Percentiles rank a stretch among this genome's conserved stretches.
phyloP scores from a whole-genome alignment of 2,113 vertebrate species.

The Bos javanicus region DNA sequence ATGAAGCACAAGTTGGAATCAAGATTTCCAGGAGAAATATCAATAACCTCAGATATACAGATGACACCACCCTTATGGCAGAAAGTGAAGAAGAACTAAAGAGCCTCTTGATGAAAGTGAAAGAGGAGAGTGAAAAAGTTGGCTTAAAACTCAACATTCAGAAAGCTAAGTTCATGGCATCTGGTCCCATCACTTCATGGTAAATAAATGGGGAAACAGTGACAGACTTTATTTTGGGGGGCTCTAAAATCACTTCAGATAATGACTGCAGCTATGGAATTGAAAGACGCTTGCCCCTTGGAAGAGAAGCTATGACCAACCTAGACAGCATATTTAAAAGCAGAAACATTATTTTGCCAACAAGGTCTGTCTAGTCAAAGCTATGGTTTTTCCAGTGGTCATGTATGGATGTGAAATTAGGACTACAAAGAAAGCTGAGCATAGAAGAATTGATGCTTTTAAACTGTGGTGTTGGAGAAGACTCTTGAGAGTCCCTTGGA shows the following conservation, averaged over 20 bases:
- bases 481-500: background rate
- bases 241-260: background rate
- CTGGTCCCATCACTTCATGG: background rate
- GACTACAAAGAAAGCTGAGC: background rate
- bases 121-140: background rate
- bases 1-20: background rate
- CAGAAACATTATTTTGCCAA: background rate
- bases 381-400: background rate
- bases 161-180: background rate
- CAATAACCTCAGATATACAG: background rate
- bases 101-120: background rate
- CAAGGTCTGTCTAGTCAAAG: background rate
- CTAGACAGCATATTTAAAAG: background rate
- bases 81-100: background rate
- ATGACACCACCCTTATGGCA: background rate
- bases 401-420: background rate
- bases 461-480: background rate
- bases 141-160: background rate
- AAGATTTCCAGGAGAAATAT: background rate
- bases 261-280: background rate
- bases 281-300: background rate
- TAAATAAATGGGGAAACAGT: background rate
- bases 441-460: background rate
- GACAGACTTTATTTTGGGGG: background rate
- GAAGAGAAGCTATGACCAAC: background rate